Percentiles rank a stretch among this genome's conserved stretches.
These are phyloP conservation scores for Lymantria dispar DNA, from an alignment of 2,888 invertebrate species.

Conservation along the genomic window DNA sequence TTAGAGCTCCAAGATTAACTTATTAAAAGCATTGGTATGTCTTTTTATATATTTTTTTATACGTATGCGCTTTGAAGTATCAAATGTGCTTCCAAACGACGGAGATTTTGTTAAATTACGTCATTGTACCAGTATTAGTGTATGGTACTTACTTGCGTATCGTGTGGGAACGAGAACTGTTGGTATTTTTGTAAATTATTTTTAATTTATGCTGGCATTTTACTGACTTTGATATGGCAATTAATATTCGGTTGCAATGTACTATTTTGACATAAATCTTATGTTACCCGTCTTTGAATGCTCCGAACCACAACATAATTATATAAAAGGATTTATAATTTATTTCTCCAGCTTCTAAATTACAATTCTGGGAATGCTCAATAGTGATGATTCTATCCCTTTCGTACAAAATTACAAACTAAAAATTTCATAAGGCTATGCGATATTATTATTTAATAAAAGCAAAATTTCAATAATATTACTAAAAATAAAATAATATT, in stretches of 20 bases:
- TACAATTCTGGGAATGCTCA: too few relatives aligned
- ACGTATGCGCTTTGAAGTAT: slow-evolving; percentile 28
- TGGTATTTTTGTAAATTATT: neutral
- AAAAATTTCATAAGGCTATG: too few relatives aligned
- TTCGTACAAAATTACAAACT: too few relatives aligned
- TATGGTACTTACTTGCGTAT: slow-evolving; percentile 12
- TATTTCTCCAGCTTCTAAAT: too few relatives aligned
- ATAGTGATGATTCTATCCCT: too few relatives aligned
- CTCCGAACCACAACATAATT: neutral
- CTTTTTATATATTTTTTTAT: slow-evolving; percentile 24
- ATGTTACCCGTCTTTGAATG: too few relatives aligned
- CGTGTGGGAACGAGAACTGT: slow-evolving; percentile 16
- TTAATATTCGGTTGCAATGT: too few relatives aligned
- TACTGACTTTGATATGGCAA: neutral
- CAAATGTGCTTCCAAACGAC: slow-evolving; percentile 24
- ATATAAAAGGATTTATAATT: too few relatives aligned
- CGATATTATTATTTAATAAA: too few relatives aligned
- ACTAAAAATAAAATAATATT: too few relatives aligned
- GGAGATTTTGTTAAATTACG: slow-evolving; percentile 21
- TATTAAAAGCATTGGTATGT: slow-evolving; percentile 52
- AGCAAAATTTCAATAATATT: too few relatives aligned
- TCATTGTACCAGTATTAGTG: slow-evolving; percentile 17
- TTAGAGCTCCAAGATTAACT: slow-evolving; percentile 68
- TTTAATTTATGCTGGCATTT: neutral
- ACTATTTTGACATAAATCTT: too few relatives aligned